Evolutionary conservation across 2,113 vertebrate species (phyloP).

Genomic region (Nipponia nippon): DNA sequence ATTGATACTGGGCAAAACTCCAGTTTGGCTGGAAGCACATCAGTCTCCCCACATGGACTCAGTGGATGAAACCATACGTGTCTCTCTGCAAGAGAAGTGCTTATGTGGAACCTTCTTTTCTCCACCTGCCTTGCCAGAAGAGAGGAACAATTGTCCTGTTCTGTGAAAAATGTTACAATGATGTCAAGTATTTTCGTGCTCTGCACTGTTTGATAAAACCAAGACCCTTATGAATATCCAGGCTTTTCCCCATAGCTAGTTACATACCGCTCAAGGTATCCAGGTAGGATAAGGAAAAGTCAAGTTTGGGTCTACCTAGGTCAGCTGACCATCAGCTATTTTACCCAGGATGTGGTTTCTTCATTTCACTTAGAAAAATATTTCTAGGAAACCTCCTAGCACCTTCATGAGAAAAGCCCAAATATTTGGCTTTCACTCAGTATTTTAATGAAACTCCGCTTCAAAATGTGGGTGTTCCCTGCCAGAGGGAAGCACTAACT

Average conservation of each 20-base stretch:
- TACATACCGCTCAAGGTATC: not conserved
- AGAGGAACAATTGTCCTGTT: not conserved
- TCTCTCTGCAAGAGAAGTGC: not conserved
- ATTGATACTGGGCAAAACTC: not conserved
- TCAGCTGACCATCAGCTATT: not conserved
- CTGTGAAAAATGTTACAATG: not conserved
- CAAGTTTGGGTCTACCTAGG: not conserved
- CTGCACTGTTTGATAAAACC: not conserved
- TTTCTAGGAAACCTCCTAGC: not conserved
- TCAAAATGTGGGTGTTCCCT: not conserved
- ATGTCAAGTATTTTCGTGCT: not conserved
- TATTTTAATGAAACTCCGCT: not conserved
- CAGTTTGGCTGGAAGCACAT: not conserved
- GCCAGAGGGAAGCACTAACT: not conserved
- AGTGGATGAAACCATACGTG: rapidly evolving
- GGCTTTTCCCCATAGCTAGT: not conserved
- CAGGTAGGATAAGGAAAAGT: not conserved
- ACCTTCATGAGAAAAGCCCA: not conserved
- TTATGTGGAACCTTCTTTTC: not conserved
- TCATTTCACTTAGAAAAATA: not conserved
- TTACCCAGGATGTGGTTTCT: not conserved
- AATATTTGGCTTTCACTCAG: not conserved
- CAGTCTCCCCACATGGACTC: not conserved
- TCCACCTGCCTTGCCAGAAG: not conserved
- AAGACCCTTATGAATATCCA: not conserved